Evolutionary conservation across 2,888 invertebrate genomes (phyloP), one percentile per base, ranked within the genome.

Genomic region (Neuroscelio doddi): DNA sequence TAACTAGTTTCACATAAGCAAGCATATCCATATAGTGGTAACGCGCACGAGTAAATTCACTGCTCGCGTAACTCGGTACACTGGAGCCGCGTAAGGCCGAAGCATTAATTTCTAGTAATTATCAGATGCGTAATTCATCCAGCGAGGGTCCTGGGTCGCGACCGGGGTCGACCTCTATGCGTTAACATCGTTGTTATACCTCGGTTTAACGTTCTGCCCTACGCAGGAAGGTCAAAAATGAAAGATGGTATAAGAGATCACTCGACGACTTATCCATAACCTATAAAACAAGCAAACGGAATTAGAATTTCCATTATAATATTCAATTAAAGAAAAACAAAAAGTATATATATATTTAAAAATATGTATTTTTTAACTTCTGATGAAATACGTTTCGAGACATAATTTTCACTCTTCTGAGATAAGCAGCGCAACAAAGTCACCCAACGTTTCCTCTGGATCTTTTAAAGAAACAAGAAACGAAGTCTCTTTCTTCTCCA

Each of bases 131-230:
- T 82, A 80, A 80, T 80, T 82, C 78, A 82, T 72, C 64, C 74
- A 68, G 71, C 71, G 75, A 77, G 79, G 79, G 80, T 79, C 78
- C 73, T 71, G 79, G 80, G 79, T 81, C 78, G 77, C 72, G 77
- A 79, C 80, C 79, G 78, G 78, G 80, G 77, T 81, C 78, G 80
- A 67, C 76, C 78, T 75, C 75, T 76, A 73, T 81, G 79, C 82
- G 82, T 84, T 83, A 83, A 84, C 82, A 81, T 82, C 80, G 81
- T 79, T 83, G 83, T 83, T 84, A 83, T 80, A 81, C 81, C 81
- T 81, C 82, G 82, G 83, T 83, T 83, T 82, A 79, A 80, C 74
- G 80, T 79, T 76, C 79, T 78, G 73, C 73, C 55, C 73, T 70
- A 68, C 67, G 41, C 49, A 32, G 27, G 29, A 52, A 38, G 52